A percentile compares a stretch with the other conserved stretches of the same genome.
Evolutionary conservation across 2,888 invertebrate species (phyloP).

Genomic region (Eugnorisma glareosa): DNA sequence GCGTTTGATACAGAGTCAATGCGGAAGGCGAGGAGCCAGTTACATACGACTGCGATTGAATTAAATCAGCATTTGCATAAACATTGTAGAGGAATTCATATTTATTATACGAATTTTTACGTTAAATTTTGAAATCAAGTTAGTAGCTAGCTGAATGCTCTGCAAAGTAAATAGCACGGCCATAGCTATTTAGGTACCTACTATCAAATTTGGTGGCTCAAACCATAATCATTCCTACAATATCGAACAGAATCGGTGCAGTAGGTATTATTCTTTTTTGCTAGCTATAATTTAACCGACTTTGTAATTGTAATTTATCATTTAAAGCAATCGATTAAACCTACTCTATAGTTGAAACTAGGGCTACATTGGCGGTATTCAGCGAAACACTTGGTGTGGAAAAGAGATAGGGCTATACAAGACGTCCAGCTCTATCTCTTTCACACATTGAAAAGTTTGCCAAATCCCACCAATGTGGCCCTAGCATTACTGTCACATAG

Average conservation of each 20-base stretch:
- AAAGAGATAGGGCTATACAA: background rate
- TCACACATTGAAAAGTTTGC: too few relatives aligned
- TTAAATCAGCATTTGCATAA: slow-evolving; percentile 12
- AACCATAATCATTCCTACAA: background rate
- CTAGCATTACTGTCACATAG: background rate
- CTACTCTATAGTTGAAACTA: too few relatives aligned
- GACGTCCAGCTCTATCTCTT: background rate
- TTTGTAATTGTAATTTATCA: too few relatives aligned
- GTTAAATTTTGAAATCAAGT: background rate
- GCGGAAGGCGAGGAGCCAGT: background rate
- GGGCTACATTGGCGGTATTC: background rate
- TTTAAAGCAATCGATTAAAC: too few relatives aligned
- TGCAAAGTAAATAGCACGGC: background rate
- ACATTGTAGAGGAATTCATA: background rate
- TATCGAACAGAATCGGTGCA: background rate
- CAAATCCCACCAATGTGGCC: too few relatives aligned
- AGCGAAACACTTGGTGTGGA: background rate
- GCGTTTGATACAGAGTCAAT: background rate
- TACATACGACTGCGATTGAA: background rate
- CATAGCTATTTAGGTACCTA: background rate
- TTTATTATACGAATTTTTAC: background rate
- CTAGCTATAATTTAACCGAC: background rate
- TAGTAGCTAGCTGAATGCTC: background rate
- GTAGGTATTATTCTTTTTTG: background rate
- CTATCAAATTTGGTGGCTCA: too few relatives aligned